Percentiles rank a stretch among this genome's conserved stretches.
Conservation (phyloP, 2,113 vertebrate genomes). For the Thermophis baileyi region DNA sequence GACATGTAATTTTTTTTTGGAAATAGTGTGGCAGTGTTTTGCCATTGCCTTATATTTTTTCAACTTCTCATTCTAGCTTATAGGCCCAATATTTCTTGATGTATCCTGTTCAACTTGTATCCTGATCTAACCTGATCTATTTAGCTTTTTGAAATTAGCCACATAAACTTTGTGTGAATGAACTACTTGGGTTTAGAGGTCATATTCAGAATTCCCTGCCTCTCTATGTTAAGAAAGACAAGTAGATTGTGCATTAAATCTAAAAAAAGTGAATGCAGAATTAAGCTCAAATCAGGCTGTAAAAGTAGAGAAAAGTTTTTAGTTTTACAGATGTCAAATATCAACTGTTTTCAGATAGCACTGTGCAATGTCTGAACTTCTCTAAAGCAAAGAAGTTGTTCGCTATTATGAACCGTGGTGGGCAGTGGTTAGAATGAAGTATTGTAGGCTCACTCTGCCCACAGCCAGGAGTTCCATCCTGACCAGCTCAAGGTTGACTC, state of each 20-base stretch:
- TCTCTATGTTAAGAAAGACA: background rate
- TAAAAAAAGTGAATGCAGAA: background rate
- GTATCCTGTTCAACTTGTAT: background rate
- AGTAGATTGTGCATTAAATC: background rate
- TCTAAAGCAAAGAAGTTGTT: background rate
- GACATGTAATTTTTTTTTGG: background rate
- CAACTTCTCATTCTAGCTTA: background rate
- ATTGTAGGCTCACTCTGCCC: no score
- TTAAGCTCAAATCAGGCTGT: background rate
- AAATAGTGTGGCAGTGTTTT: background rate
- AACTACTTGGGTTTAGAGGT: background rate
- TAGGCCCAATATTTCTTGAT: background rate
- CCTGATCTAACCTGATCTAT: background rate
- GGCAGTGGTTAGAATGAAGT: no score
- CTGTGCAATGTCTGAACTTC: background rate
- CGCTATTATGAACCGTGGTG: no score
- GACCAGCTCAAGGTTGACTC: no score
- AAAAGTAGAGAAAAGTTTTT: background rate
- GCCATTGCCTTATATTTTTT: background rate
- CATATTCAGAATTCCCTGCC: background rate
- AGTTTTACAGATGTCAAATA: background rate
- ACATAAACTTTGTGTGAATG: background rate
- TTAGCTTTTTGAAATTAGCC: background rate
- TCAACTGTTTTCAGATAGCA: background rate
- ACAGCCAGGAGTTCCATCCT: no score